Conservation (phyloP, 2,888 invertebrate species). For the Clanis bilineata region DNA sequence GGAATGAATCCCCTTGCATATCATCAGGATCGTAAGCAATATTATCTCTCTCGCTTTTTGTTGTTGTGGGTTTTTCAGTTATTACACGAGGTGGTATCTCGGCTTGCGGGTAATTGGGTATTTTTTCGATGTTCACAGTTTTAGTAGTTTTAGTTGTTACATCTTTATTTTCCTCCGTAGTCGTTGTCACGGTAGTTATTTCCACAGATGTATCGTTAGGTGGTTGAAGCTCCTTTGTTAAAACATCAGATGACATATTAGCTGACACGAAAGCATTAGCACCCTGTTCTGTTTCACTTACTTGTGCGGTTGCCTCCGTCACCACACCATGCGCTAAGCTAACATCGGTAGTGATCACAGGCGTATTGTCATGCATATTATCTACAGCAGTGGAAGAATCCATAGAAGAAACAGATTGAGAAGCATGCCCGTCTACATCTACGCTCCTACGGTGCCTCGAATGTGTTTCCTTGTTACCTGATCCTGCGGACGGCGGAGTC, state of each 20-base stretch:
- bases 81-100: constrained; percentile 45
- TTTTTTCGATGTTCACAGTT: constrained; percentile 28
- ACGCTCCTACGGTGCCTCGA: constrained; percentile 87
- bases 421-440: constrained; percentile 85
- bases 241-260: constrained; percentile 52
- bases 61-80: constrained; percentile 27
- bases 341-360: constrained; percentile 63
- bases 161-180: constrained; percentile 17
- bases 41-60: constrained; percentile 28
- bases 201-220: constrained; percentile 17
- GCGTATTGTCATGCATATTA: constrained; percentile 74
- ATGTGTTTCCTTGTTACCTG: constrained; percentile 78
- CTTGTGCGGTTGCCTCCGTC: constrained; percentile 39
- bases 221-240: constrained; percentile 42
- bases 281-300: constrained; percentile 42
- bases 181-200: constrained; percentile 18
- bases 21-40: constrained; percentile 68
- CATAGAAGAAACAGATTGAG: constrained; percentile 65
- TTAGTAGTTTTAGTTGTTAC: constrained; percentile 21
- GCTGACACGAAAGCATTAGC: constrained; percentile 60
- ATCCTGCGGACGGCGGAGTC: constrained; percentile 77
- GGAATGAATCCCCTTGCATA: constrained; percentile 71
- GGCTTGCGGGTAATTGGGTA: constrained; percentile 28
- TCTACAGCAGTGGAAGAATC: constrained; percentile 72
- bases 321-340: constrained; percentile 78